A percentile compares a stretch with the other conserved stretches of the same genome.
These are phyloP conservation scores for Aphelinus certus DNA, from an alignment of 1,140 invertebrate species.

Conservation along the genomic window DNA sequence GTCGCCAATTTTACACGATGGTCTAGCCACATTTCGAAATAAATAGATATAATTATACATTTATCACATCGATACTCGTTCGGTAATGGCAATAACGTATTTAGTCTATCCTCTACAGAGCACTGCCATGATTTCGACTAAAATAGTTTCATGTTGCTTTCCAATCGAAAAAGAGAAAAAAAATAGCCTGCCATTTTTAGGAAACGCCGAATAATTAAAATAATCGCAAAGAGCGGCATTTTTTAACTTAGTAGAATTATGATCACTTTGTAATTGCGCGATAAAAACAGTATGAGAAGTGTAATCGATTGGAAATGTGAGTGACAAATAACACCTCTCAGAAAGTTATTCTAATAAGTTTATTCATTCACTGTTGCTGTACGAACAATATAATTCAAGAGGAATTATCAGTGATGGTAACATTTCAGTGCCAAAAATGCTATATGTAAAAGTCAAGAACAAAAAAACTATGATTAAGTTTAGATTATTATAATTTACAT, in stretches of 20 bases:
- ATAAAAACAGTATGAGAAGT: conserved; percentile 6
- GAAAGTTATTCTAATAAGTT: conserved; percentile 1
- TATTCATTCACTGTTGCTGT: background rate
- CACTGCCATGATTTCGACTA: conserved; percentile 61
- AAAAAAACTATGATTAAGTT: too few relatives aligned
- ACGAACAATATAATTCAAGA: background rate
- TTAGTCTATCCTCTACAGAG: conserved; percentile 58
- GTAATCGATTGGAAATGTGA: conserved; percentile 3
- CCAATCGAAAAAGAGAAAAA: conserved; percentile 20
- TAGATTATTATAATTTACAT: too few relatives aligned
- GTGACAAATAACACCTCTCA: background rate
- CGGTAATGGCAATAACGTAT: conserved; percentile 53
- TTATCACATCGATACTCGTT: conserved; percentile 20
- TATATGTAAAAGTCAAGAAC: too few relatives aligned
- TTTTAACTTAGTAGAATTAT: conserved; percentile 26
- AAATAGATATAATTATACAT: too few relatives aligned
- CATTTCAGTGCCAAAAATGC: conserved; percentile 24
- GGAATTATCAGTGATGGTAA: conserved; percentile 1
- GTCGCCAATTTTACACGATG: too few relatives aligned
- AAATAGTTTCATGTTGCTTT: conserved; percentile 53
- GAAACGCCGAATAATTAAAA: conserved; percentile 18
- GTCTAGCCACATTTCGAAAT: too few relatives aligned
- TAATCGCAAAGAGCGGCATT: conserved; percentile 16
- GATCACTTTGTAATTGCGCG: conserved; percentile 24
- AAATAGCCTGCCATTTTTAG: conserved; percentile 28